Conservation (phyloP, 2,888 invertebrate species). For the Formica aserva region DNA sequence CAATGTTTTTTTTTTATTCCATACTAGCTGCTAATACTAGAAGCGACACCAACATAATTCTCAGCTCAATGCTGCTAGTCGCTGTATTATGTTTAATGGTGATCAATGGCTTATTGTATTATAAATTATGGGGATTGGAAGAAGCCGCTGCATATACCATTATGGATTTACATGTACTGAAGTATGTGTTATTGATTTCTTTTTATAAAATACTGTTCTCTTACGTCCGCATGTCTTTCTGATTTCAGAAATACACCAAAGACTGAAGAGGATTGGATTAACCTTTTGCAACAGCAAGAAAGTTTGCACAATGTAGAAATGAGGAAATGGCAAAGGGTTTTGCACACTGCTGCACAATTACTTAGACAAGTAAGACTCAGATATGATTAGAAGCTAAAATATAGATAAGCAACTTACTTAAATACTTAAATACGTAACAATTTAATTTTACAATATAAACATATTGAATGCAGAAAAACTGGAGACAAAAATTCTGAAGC, state of each 20-base stretch:
- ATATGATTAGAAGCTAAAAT: not conserved
- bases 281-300: constrained; percentile 93
- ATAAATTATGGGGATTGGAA: constrained; percentile 92
- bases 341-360: constrained; percentile 90
- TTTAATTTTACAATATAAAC: not conserved
- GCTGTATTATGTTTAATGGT: constrained; percentile 89
- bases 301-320: constrained; percentile 93
- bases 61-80: constrained; percentile 87
- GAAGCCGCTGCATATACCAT: constrained; percentile 87
- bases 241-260: constrained; percentile 90
- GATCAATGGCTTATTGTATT: constrained; percentile 93
- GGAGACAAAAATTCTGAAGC: not conserved
- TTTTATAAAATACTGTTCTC: not conserved
- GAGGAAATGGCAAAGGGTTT: constrained; percentile 92
- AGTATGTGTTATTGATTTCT: constrained; percentile 81
- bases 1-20: constrained; percentile 15
- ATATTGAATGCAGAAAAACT: constrained; percentile 13
- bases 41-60: constrained; percentile 79
- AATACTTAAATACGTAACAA: too few species aligned
- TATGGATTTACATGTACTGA: constrained; percentile 87
- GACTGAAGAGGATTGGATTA: constrained; percentile 93
- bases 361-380: constrained; percentile 89
- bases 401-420: not conserved
- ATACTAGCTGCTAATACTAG: constrained; percentile 72
- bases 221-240: constrained; percentile 78